Evolutionary conservation across 2,113 vertebrate genomes (phyloP).

Genomic region (Neolamprologus devosi): DNA sequence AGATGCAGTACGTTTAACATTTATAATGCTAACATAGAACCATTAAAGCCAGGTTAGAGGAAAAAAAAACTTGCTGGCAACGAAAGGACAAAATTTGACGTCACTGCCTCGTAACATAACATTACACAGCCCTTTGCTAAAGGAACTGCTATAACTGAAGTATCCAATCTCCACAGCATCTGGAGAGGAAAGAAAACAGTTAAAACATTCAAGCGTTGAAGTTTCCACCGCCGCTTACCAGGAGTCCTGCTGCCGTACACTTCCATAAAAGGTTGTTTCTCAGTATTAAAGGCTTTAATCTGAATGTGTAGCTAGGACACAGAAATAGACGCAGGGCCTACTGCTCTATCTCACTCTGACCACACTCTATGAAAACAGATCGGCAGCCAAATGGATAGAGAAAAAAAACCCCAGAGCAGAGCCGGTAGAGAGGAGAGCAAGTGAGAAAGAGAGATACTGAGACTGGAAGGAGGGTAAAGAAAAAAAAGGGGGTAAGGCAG

Average conservation of each 20-base stretch:
- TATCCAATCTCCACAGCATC: neutral
- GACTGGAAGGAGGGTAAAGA: neutral
- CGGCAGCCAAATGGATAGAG: slow-evolving; percentile 41
- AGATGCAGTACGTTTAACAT: neutral
- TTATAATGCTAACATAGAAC: neutral
- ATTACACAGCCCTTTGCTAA: neutral
- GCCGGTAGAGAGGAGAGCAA: neutral
- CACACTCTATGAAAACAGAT: slow-evolving; percentile 65
- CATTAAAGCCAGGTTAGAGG: neutral
- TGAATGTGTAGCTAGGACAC: slow-evolving; percentile 54
- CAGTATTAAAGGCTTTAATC: slow-evolving; percentile 58
- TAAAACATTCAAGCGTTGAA: slow-evolving; percentile 37
- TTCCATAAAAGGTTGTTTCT: slow-evolving; percentile 68
- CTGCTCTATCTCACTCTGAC: slow-evolving; percentile 69
- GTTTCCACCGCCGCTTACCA: slow-evolving; percentile 55
- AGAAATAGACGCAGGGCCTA: slow-evolving; percentile 57
- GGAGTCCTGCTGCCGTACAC: slow-evolving; percentile 33
- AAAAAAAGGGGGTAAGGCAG: neutral
- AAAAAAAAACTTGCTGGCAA: neutral
- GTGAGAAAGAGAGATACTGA: neutral
- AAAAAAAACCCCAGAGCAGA: neutral
- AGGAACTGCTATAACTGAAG: neutral
- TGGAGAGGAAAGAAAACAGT: neutral
- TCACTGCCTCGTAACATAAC: neutral
- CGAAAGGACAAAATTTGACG: neutral